These are phyloP conservation scores for Morinoia aosen DNA, from an alignment of 2,888 invertebrate genomes.

Conservation along the genomic window DNA sequence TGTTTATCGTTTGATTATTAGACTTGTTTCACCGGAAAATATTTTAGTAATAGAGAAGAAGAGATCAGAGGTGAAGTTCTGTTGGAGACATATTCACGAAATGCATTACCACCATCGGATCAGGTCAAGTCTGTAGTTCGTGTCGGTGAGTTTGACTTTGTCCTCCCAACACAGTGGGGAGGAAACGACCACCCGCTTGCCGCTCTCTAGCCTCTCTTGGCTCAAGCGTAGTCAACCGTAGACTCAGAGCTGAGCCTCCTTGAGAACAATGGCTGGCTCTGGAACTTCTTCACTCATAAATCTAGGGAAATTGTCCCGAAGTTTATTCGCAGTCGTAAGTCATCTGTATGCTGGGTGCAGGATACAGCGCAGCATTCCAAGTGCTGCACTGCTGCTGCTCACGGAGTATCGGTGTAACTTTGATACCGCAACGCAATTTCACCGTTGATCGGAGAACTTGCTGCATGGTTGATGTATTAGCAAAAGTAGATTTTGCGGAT, in stretches of 20 bases:
- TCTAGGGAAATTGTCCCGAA: conserved; percentile 10
- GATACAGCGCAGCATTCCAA: background rate
- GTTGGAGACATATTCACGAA: background rate
- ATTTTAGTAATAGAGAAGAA: too few relatives aligned
- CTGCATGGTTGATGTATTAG: background rate
- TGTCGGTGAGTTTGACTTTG: background rate
- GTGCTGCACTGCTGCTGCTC: background rate
- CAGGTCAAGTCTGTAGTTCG: background rate
- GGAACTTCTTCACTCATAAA: conserved; percentile 10
- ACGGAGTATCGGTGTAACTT: background rate
- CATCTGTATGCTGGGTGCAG: background rate
- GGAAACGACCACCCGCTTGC: background rate
- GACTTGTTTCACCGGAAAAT: too few relatives aligned
- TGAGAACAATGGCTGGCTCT: background rate
- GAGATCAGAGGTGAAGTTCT: too few relatives aligned
- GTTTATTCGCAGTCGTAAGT: background rate
- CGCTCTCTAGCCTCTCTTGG: background rate
- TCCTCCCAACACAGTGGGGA: background rate
- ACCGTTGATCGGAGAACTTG: background rate
- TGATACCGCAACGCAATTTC: background rate
- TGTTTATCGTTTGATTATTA: too few relatives aligned
- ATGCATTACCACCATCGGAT: background rate
- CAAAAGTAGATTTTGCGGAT: too few relatives aligned
- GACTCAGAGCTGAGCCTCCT: background rate
- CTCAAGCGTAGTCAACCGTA: background rate